Evolutionary conservation across 2,888 invertebrate species (phyloP).

Genomic region (Parnassius glacialis): DNA sequence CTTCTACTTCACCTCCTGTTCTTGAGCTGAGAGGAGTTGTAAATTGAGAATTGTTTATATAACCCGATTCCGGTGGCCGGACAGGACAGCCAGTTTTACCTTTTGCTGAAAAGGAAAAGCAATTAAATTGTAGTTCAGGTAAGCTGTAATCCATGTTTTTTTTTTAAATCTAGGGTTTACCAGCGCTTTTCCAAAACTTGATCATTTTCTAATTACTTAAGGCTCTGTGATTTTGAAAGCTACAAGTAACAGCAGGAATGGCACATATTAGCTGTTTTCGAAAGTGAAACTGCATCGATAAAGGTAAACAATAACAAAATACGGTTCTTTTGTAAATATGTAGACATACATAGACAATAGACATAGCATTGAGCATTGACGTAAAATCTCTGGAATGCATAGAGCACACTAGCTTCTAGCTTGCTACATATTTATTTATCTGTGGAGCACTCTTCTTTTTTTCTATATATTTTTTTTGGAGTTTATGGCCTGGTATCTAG

Average conservation of each 20-base stretch:
- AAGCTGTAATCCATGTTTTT: conserved; percentile 22
- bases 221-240: conserved; percentile 31
- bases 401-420: too few species aligned
- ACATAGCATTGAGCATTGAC: too few species aligned
- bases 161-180: conserved; percentile 52
- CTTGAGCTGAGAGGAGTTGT: conserved; percentile 48
- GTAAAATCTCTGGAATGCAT: too few species aligned
- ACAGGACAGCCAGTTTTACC: conserved; percentile 76
- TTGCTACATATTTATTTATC: too few species aligned
- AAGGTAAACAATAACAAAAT: conserved; percentile 56
- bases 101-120: conserved; percentile 55
- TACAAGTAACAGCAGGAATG: conserved; percentile 35
- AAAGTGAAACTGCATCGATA: conserved; percentile 46
- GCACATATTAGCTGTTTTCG: conserved; percentile 44
- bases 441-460: too few species aligned
- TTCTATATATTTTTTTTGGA: too few species aligned
- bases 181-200: conserved; percentile 89
- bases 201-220: conserved; percentile 78
- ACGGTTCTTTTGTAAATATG: conserved; percentile 46
- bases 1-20: conserved; percentile 54
- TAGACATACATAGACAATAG: background rate
- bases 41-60: conserved; percentile 19
- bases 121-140: conserved; percentile 50
- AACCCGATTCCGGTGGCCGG: conserved; percentile 63
- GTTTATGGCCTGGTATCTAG: too few species aligned